phyloP scores from a whole-genome alignment of 2,113 vertebrate genomes.

The Boulengeromyrus knoepffleri region DNA sequence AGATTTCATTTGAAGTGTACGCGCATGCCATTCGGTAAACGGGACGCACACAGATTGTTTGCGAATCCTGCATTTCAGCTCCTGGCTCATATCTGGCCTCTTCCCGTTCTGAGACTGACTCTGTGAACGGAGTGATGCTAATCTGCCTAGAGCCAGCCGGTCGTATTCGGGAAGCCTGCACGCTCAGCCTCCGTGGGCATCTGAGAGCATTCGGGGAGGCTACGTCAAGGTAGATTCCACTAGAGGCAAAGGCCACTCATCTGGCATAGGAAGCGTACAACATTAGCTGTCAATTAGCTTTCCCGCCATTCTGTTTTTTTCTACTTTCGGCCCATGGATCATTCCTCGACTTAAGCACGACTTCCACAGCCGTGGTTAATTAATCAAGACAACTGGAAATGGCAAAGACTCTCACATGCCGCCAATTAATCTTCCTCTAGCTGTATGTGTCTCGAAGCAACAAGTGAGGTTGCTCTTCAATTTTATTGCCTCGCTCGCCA shows the following conservation, averaged over 20 bases:
- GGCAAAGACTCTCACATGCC: constrained; percentile 29
- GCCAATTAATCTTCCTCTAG: constrained; percentile 37
- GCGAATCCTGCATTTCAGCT: background rate
- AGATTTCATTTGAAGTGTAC: background rate
- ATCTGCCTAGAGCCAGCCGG: constrained; percentile 22
- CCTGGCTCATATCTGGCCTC: background rate
- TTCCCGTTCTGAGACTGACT: constrained; percentile 8
- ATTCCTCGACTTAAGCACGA: constrained; percentile 27
- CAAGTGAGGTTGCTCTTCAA: constrained; percentile 19
- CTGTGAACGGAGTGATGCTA: background rate
- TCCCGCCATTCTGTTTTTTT: constrained; percentile 5
- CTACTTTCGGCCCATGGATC: background rate
- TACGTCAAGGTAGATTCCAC: background rate
- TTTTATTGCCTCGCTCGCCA: background rate
- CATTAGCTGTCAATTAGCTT: constrained; percentile 25
- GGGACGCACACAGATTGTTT: background rate
- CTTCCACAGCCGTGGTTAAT: constrained; percentile 36
- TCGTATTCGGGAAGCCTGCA: constrained; percentile 24
- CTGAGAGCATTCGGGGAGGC: background rate
- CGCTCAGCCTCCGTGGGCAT: background rate
- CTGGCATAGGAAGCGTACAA: background rate
- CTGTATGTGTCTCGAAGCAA: constrained; percentile 23
- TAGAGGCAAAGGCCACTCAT: background rate
- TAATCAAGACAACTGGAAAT: constrained; percentile 36
- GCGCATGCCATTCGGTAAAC: background rate